phyloP scores from a whole-genome alignment of 2,888 invertebrate species.

The Diachrysia chrysitis region DNA sequence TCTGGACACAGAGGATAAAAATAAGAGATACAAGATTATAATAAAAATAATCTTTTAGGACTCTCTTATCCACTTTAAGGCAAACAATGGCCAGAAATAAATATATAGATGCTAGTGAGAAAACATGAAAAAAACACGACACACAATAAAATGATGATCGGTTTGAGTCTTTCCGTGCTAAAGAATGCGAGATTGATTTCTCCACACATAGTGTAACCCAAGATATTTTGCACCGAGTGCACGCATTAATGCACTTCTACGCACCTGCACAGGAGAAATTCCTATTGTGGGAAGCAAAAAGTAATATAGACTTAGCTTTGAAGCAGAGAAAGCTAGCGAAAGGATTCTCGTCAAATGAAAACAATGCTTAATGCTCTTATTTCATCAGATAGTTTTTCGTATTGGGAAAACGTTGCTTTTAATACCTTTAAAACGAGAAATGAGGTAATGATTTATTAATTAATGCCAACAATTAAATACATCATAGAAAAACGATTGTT shows the following conservation, averaged over 20 bases:
- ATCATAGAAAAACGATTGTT: too few species aligned
- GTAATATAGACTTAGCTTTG: background rate
- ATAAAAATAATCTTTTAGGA: too few species aligned
- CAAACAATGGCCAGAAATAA: too few species aligned
- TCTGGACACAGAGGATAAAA: too few species aligned
- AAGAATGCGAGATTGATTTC: conserved; percentile 1
- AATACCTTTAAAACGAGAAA: background rate
- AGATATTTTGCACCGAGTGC: conserved; percentile 2
- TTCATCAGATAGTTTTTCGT: background rate
- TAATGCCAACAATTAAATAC: background rate
- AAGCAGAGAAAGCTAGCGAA: background rate
- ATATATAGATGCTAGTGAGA: too few species aligned
- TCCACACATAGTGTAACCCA: background rate
- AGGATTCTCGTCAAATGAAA: background rate
- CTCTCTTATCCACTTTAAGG: too few species aligned
- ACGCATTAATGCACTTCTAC: background rate
- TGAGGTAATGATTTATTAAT: background rate
- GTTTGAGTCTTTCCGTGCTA: background rate
- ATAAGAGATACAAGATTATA: too few species aligned
- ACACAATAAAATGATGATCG: background rate
- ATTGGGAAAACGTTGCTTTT: background rate
- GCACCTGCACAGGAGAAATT: background rate
- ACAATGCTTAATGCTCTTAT: too few species aligned
- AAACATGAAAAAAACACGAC: too few species aligned
- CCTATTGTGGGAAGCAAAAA: conserved; percentile 1